Percentiles rank a stretch among this genome's conserved stretches.
phyloP scores from a whole-genome alignment of 35 echinoderm and acorn worm genomes.

The Holothuria glaberrima region DNA sequence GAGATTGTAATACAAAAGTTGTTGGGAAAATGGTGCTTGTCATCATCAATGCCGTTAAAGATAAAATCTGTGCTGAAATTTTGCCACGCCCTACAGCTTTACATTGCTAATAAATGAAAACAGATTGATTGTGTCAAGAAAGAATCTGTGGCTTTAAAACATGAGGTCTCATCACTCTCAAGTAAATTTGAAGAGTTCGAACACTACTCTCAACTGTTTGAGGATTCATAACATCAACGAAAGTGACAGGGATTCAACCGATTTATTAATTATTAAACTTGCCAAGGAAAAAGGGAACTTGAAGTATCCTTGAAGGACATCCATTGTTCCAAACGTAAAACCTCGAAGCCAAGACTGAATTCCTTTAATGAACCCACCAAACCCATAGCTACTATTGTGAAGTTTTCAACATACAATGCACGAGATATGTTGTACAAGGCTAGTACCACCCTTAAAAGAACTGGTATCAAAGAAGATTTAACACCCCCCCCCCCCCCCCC shows the following conservation, averaged over 20 bases:
- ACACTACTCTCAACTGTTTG: too few relatives aligned
- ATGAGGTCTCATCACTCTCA: too few relatives aligned
- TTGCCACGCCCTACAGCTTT: not conserved
- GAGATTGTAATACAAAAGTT: not conserved
- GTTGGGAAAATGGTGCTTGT: not conserved
- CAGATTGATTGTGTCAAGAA: conserved; percentile 5
- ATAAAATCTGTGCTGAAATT: conserved; percentile 5
- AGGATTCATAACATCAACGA: too few relatives aligned
- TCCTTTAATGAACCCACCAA: not conserved
- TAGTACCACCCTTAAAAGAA: too few relatives aligned
- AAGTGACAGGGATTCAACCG: too few relatives aligned
- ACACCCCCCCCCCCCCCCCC: too few relatives aligned
- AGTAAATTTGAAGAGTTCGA: too few relatives aligned
- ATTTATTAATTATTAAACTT: too few relatives aligned
- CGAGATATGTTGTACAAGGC: too few relatives aligned
- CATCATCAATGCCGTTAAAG: conserved; percentile 6
- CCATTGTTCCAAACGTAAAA: not conserved
- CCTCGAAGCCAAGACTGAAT: not conserved
- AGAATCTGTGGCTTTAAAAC: not conserved
- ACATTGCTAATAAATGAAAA: not conserved
- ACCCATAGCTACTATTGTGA: not conserved
- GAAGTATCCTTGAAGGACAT: not conserved
- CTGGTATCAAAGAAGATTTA: too few relatives aligned
- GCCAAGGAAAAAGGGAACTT: not conserved
- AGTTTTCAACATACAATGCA: too few relatives aligned